Evolutionary conservation across 2,888 invertebrate genomes (phyloP), one percentile per base, ranked within the genome.

Genomic region (Argyresthia goedartella): DNA sequence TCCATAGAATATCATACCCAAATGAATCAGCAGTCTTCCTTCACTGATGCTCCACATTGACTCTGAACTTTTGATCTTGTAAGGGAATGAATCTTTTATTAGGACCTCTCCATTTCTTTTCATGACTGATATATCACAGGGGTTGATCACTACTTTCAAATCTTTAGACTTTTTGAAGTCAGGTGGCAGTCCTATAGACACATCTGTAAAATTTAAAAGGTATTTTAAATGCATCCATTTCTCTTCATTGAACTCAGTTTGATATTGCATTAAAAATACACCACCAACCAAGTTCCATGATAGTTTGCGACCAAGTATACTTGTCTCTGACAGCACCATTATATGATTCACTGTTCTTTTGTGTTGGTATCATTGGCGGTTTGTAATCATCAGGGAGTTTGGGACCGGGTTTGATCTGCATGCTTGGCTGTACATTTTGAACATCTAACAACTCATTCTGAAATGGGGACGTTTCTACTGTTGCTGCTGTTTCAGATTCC

Each of bases 241-340:
- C 25, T 25, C 25, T 25, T 25, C n/a, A n/a, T n/a, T n/a, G n/a
- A n/a, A n/a, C n/a, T n/a, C n/a, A n/a, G n/a, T n/a, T n/a, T n/a
- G n/a, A n/a, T n/a, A n/a, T n/a, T n/a, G n/a, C n/a, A n/a, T n/a
- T n/a, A n/a, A n/a, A n/a, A n/a, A n/a, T n/a, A n/a, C n/a, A n/a
- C n/a, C 53, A 58, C 53, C 56, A 68, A 87, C 87, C 87, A 49
- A 96, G 65, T 65, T 97, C 97, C 58, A 79, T 88, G 42, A 96
- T 92, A 50, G 90, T 92, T 74, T 97, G 97, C 0, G 95, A 92
- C 97, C 97, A 97, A 43, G 90, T 89, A 73, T 96, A 96, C 43
- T 88, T 89, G 0, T 94, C 92, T 63, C 90, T 89, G 1, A 88
- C 80, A 1, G 94, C 93, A 11, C 97, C 97, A 77, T 97, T 97